Conservation (phyloP, 2,888 invertebrate species). For the Trissolcus japonicus region DNA sequence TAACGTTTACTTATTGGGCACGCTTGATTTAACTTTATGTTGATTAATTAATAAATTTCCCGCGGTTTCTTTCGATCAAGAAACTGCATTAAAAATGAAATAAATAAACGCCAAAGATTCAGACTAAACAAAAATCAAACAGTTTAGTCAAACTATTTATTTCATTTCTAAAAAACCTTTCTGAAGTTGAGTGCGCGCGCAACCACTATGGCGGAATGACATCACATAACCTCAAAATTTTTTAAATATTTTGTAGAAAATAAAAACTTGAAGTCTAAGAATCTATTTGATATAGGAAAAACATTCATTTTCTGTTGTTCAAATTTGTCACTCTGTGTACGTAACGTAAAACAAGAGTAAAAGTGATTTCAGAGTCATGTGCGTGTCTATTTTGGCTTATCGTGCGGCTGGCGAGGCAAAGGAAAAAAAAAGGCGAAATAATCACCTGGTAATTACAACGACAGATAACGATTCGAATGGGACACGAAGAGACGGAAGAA, state of each 20-base stretch:
- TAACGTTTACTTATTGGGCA: not conserved
- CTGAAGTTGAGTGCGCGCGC: slow-evolving; percentile 1
- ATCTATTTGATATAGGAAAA: too few relatives aligned
- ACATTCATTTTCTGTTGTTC: not conserved
- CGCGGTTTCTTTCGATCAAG: not conserved
- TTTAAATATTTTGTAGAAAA: too few relatives aligned
- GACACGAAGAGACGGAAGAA: slow-evolving; percentile 65
- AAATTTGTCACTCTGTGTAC: slow-evolving; percentile 37
- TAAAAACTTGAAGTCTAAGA: too few relatives aligned
- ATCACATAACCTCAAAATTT: too few relatives aligned
- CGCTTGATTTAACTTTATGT: too few relatives aligned
- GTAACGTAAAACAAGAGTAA: slow-evolving; percentile 57
- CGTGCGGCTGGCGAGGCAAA: slow-evolving; percentile 54
- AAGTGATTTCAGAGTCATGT: slow-evolving; percentile 61
- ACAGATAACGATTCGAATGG: slow-evolving; percentile 68
- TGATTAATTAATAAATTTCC: slow-evolving; percentile 6
- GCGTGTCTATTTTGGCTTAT: slow-evolving; percentile 61
- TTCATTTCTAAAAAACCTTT: too few relatives aligned
- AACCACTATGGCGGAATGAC: too few relatives aligned
- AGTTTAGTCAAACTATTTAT: too few relatives aligned
- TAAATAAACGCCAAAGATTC: too few relatives aligned
- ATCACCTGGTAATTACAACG: slow-evolving; percentile 68
- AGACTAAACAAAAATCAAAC: too few relatives aligned
- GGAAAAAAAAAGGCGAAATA: slow-evolving; percentile 57
- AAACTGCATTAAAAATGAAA: too few relatives aligned